Evolutionary conservation across 2,113 vertebrate genomes (phyloP).

Genomic region (Hassar affinis): DNA sequence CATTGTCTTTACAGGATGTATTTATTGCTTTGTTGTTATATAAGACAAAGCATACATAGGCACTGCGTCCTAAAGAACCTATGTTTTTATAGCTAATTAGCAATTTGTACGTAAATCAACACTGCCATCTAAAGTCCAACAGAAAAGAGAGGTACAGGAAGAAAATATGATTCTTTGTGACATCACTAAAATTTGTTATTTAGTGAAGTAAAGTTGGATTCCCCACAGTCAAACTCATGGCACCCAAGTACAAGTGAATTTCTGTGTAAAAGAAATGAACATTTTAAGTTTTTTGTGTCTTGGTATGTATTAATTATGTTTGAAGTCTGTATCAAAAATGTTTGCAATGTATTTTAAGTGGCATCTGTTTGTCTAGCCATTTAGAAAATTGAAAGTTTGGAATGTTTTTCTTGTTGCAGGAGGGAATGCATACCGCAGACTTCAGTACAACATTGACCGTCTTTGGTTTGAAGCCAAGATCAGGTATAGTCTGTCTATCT

Average conservation of each 20-base stretch:
- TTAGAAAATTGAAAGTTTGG: background rate
- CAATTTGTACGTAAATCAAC: background rate
- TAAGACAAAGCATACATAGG: background rate
- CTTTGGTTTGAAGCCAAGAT: conserved; percentile 95
- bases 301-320: background rate
- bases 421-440: conserved; percentile 64
- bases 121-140: background rate
- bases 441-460: conserved; percentile 72
- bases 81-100: background rate
- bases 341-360: background rate
- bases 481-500: conserved; percentile 74
- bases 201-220: background rate
- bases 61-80: background rate
- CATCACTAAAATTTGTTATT: background rate
- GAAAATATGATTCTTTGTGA: background rate
- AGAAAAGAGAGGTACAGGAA: background rate
- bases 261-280: background rate
- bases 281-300: too few species aligned
- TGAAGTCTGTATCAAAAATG: background rate
- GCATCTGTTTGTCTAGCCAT: background rate
- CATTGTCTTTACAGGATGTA: background rate
- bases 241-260: background rate
- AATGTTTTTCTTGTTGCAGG: conserved; percentile 59
- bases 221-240: background rate
- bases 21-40: background rate